Percentiles rank a stretch among this genome's conserved stretches.
phyloP scores from a whole-genome alignment of 2,888 invertebrate species.

The Spicauda simplicius region DNA sequence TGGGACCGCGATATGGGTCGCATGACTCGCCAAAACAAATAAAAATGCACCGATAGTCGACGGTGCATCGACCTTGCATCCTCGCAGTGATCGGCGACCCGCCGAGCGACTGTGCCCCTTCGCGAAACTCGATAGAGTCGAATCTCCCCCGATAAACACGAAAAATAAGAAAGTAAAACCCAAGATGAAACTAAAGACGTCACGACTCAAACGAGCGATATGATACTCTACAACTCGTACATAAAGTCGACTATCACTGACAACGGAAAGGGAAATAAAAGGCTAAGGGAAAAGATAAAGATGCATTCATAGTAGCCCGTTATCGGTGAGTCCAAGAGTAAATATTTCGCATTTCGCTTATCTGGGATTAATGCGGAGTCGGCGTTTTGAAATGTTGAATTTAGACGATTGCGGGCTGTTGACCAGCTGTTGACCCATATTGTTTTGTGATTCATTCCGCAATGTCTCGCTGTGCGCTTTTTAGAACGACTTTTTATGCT shows the following conservation, averaged over 20 bases:
- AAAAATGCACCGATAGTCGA: conserved; percentile 80
- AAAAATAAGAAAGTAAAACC: conserved; percentile 82
- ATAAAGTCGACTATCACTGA: conserved; percentile 43
- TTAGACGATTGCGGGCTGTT: conserved; percentile 65
- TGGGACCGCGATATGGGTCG: conserved; percentile 79
- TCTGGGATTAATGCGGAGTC: conserved; percentile 69
- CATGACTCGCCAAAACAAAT: conserved; percentile 82
- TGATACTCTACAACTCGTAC: conserved; percentile 51
- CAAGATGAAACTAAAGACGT: conserved; percentile 82
- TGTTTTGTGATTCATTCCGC: conserved; percentile 48
- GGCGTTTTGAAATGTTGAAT: conserved; percentile 73
- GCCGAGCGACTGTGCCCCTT: conserved; percentile 54
- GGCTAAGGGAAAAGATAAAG: conserved; percentile 69
- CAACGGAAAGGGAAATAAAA: conserved; percentile 50
- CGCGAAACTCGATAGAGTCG: conserved; percentile 53
- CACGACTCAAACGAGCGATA: conserved; percentile 50
- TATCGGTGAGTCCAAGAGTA: conserved; percentile 74
- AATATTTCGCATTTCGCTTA: conserved; percentile 80
- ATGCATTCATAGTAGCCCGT: conserved; percentile 74
- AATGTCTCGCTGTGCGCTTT: conserved; percentile 27
- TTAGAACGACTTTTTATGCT: conserved; percentile 18
- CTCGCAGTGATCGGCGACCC: conserved; percentile 49
- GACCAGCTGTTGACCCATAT: conserved; percentile 52
- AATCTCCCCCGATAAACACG: conserved; percentile 54
- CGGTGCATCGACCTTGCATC: conserved; percentile 82